These are phyloP conservation scores for Isotomurus palustris DNA, from an alignment of 2,888 invertebrate genomes.

Conservation along the genomic window DNA sequence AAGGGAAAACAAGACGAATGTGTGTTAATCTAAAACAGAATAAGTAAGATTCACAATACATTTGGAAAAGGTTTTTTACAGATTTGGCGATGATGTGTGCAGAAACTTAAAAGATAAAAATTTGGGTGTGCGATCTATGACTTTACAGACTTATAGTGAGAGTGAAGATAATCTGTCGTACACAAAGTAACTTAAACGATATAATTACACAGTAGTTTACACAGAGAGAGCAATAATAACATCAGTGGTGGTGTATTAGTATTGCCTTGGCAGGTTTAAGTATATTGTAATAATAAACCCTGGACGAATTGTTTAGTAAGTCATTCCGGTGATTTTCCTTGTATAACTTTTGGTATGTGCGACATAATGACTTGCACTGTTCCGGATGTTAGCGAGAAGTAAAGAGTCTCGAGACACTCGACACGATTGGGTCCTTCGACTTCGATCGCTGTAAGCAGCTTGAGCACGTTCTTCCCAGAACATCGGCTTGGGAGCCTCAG, in stretches of 20 bases:
- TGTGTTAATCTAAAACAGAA: no score
- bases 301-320: conserved; percentile 5
- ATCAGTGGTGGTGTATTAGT: no score
- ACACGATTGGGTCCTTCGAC: conserved; percentile 29
- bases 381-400: conserved; percentile 41
- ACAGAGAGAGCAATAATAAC: no score
- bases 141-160: not conserved
- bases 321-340: conserved; percentile 32
- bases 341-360: conserved; percentile 44
- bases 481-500: conserved; percentile 37
- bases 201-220: no score
- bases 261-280: no score
- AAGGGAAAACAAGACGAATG: no score
- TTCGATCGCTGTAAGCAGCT: conserved; percentile 40
- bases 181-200: not conserved
- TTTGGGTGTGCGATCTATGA: not conserved
- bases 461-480: conserved; percentile 45
- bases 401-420: conserved; percentile 33
- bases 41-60: no score
- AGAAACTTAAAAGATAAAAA: not conserved
- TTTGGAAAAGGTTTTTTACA: no score
- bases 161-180: not conserved
- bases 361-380: conserved; percentile 40
- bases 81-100: no score
- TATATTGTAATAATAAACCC: no score